Evolutionary conservation across 2,888 invertebrate species (phyloP), one percentile per base, ranked within the genome.

Genomic region (Scaptomyza parva): DNA sequence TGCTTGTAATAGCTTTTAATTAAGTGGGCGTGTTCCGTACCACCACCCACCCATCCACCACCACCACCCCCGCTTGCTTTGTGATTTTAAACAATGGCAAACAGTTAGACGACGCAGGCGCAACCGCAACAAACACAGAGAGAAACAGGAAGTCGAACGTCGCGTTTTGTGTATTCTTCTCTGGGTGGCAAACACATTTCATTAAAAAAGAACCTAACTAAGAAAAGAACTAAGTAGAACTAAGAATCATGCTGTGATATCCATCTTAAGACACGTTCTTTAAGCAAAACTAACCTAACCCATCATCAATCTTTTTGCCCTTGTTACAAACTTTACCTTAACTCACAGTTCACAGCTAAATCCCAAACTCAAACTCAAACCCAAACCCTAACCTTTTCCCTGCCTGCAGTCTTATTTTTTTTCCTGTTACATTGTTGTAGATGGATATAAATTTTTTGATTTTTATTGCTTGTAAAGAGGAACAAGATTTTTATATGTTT

Each of bases 1-100:
- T 72, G 84, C 67, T 62, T 40, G 74, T 82, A 86, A 82, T 86
- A 55, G 78, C 68, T 78, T 86, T 82, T 82, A 86, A 84, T 83
- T 81, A 86, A 68, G 86, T 83, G 76, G 86, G 83, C 68, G 86
- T 57, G 28, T 45, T 17, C 47, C 8, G 1, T 12, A 11, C 26
- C 17, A 40, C 12, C 2, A 3, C 26, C 35, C 2, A 8, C 2
- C 18, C 3, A 8, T 3, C 24, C 24, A 18, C 18, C 26, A 3
- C 8, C 26, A 0, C 24, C 24, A 12, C 26, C 6, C 4, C 24
- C 0, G 17, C 12, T 8, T 33, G 28, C n/a, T n/a, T 33, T 7
- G 33, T 30, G 28, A n/a, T 35, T 14, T 14, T 11, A 28, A 65
- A 65, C 72, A 74, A 74, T 74, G 50, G 53, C n/a, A n/a, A 45